These are phyloP conservation scores for Clitarchus hookeri DNA, from an alignment of 2,888 invertebrate species.

Conservation along the genomic window DNA sequence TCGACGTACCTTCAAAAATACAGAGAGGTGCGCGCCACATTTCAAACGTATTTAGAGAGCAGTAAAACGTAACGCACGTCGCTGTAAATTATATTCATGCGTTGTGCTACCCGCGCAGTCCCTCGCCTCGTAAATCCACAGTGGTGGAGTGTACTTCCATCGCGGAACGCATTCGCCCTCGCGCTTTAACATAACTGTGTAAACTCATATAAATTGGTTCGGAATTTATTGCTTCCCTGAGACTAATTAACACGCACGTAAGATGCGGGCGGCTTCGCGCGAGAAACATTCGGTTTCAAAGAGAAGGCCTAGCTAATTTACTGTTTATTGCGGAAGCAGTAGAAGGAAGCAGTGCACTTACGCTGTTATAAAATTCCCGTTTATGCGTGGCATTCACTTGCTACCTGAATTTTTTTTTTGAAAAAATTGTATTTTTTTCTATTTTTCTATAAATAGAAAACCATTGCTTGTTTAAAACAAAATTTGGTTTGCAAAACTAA, in stretches of 20 bases:
- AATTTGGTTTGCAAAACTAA: too few relatives aligned
- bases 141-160: background rate
- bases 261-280: background rate
- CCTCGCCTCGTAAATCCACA: background rate
- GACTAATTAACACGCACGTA: background rate
- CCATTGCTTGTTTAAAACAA: too few relatives aligned
- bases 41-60: background rate
- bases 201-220: background rate
- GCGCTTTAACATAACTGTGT: background rate
- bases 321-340: background rate
- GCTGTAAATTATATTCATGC: background rate
- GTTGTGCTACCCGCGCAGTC: background rate
- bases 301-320: background rate
- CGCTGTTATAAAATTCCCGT: too few relatives aligned
- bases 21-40: background rate
- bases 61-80: background rate
- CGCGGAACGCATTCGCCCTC: background rate
- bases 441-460: too few relatives aligned
- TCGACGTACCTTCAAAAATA: background rate
- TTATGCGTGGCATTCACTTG: too few relatives aligned
- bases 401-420: too few relatives aligned
- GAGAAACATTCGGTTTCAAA: constrained; percentile 1
- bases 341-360: too few relatives aligned
- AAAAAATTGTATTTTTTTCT: too few relatives aligned
- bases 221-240: background rate